Conservation (phyloP, 2,888 invertebrate genomes). For the Macropis europaea region DNA sequence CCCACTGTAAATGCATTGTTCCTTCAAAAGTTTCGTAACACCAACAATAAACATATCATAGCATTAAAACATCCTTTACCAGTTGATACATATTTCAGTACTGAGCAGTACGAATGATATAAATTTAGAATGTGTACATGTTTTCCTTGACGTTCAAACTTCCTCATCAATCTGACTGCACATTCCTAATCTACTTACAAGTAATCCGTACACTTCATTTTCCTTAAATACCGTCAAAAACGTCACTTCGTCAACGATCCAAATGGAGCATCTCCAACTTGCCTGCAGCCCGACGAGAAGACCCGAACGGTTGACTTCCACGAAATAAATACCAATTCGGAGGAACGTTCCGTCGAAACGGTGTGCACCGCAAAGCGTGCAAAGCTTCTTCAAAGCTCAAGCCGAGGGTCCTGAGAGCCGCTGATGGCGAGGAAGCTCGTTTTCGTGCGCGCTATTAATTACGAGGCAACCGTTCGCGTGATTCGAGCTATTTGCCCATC, state of each 20-base stretch:
- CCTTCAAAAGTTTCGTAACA: too few species aligned
- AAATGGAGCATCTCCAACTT: neutral
- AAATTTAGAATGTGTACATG: too few species aligned
- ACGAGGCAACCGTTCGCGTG: slow-evolving; percentile 72
- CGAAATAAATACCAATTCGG: slow-evolving; percentile 43
- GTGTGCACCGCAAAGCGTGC: slow-evolving; percentile 16
- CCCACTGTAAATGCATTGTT: too few species aligned
- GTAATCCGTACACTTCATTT: neutral
- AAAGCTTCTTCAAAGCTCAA: slow-evolving; percentile 37
- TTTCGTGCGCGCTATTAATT: slow-evolving; percentile 72
- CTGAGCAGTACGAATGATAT: too few species aligned
- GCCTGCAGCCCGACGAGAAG: neutral
- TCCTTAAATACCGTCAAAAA: neutral
- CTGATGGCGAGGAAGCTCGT: slow-evolving; percentile 50
- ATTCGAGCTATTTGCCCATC: slow-evolving; percentile 70
- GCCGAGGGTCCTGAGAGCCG: slow-evolving; percentile 37
- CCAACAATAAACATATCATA: too few species aligned
- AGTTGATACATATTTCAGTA: too few species aligned
- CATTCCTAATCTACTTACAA: too few species aligned
- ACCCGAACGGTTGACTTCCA: neutral
- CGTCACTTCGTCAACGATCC: neutral
- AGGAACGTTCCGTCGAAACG: slow-evolving; percentile 23
- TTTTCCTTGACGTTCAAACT: too few species aligned
- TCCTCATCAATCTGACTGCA: too few species aligned
- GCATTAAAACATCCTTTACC: too few species aligned